Percentiles rank a stretch among this genome's conserved stretches.
Evolutionary conservation across 2,113 vertebrate genomes (phyloP).

Genomic region (Notechis scutatus): DNA sequence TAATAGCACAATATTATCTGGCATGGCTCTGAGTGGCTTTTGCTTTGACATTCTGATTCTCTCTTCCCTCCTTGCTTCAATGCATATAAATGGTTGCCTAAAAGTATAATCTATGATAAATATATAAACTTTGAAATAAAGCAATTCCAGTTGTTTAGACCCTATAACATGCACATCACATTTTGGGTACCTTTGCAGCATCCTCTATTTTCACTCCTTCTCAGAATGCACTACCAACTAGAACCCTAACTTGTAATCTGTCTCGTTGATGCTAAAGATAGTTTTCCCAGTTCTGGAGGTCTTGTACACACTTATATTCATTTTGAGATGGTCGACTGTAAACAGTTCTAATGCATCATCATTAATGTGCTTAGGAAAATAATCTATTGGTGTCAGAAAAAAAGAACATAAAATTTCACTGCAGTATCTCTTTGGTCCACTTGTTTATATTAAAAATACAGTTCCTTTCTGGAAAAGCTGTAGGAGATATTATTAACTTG

Average conservation of each 20-base stretch:
- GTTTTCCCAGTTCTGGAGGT: constrained; percentile 46
- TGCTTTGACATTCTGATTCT: background rate
- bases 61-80: no score
- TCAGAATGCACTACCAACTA: constrained; percentile 33
- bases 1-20: background rate
- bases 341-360: constrained; percentile 70
- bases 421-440: constrained; percentile 62
- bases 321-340: constrained; percentile 65
- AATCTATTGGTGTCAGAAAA: constrained; percentile 66
- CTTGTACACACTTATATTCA: constrained; percentile 54
- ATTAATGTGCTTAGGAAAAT: constrained; percentile 70
- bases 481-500: constrained; percentile 70
- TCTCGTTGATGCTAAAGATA: constrained; percentile 62
- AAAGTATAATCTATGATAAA: background rate
- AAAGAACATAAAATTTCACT: constrained; percentile 72
- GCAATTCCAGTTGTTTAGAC: constrained; percentile 7
- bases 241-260: constrained; percentile 52
- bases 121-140: background rate
- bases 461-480: constrained; percentile 66
- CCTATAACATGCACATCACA: background rate
- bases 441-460: constrained; percentile 61
- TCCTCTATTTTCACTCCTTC: constrained; percentile 37
- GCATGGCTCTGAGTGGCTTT: background rate
- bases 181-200: constrained; percentile 13
- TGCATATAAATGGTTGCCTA: background rate